These are phyloP conservation scores for Drosophila tropicalis DNA, from an alignment of 1,140 invertebrate species.

Conservation along the genomic window DNA sequence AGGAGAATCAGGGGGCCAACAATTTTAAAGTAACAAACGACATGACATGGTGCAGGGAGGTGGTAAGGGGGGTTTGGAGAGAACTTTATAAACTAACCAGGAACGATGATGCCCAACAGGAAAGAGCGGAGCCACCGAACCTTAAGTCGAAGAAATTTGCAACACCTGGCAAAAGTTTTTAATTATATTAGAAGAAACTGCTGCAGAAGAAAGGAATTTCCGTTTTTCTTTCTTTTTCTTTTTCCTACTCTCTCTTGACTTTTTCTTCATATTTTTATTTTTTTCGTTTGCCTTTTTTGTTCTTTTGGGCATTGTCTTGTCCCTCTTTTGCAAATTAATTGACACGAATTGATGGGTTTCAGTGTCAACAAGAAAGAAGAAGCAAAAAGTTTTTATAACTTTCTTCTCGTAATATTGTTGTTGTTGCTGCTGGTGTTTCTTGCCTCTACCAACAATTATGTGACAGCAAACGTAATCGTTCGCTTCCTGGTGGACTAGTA, in stretches of 20 bases:
- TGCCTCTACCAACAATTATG: slow-evolving; percentile 61
- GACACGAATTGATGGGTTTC: slow-evolving; percentile 79
- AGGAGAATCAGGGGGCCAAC: too few species aligned
- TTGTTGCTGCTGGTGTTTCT: background rate
- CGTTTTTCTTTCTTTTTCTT: background rate
- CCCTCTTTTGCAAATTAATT: slow-evolving; percentile 73
- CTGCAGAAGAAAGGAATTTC: slow-evolving; percentile 47
- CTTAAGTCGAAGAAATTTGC: slow-evolving; percentile 63
- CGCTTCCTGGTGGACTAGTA: slow-evolving; percentile 10
- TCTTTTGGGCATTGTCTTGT: slow-evolving; percentile 49
- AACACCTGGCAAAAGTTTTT: slow-evolving; percentile 81
- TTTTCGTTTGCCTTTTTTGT: background rate
- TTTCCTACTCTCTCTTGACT: background rate
- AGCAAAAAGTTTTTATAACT: slow-evolving; percentile 66
- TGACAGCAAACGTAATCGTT: slow-evolving; percentile 63
- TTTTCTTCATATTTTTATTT: background rate
- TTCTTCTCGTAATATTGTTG: slow-evolving; percentile 23
- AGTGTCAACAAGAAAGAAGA: slow-evolving; percentile 58
- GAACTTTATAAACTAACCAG: slow-evolving; percentile 18
- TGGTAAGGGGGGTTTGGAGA: background rate
- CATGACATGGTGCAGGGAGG: background rate
- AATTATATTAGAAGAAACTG: slow-evolving; percentile 73
- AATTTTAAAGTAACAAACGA: background rate
- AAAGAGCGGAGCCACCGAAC: background rate
- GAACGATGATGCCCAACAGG: slow-evolving; percentile 7